Conservation (phyloP, 2,888 invertebrate species). For the Chrysina gloriosa region DNA sequence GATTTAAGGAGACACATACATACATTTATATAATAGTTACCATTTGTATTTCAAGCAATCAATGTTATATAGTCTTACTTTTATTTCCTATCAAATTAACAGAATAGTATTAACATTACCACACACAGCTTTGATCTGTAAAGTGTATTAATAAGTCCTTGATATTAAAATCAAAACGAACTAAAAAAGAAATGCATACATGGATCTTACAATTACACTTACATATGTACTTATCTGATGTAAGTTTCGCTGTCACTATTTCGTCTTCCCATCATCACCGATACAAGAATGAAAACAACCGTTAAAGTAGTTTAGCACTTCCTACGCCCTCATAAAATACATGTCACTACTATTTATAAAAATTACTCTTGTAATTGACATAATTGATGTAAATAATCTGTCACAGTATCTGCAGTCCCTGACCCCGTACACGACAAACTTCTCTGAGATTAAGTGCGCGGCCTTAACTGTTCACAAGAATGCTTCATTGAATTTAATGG, state of each 20-base stretch:
- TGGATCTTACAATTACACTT: no score
- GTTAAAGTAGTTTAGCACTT: slow-evolving; percentile 26
- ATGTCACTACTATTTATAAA: slow-evolving; percentile 37
- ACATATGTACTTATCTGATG: slow-evolving; percentile 8
- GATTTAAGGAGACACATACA: no score
- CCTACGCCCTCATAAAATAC: slow-evolving; percentile 32
- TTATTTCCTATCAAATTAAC: no score
- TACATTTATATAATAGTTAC: no score
- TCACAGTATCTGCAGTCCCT: slow-evolving; percentile 39
- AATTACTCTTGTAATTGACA: slow-evolving; percentile 38
- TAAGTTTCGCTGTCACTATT: background rate
- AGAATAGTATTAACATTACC: no score
- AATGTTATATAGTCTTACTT: no score
- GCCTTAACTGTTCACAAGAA: slow-evolving; percentile 11
- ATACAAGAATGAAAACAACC: slow-evolving; percentile 20
- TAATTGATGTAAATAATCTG: slow-evolving; percentile 40
- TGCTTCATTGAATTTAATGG: slow-evolving; percentile 25
- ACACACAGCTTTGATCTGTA: no score
- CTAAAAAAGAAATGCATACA: no score
- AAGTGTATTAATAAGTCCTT: no score
- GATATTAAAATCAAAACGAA: no score
- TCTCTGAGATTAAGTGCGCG: slow-evolving; percentile 29
- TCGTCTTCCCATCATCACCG: slow-evolving; percentile 11
- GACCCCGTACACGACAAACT: slow-evolving; percentile 35
- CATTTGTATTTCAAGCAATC: no score